These are phyloP conservation scores for Acromyrmex heyeri DNA, from an alignment of 1,140 invertebrate genomes.

Conservation along the genomic window DNA sequence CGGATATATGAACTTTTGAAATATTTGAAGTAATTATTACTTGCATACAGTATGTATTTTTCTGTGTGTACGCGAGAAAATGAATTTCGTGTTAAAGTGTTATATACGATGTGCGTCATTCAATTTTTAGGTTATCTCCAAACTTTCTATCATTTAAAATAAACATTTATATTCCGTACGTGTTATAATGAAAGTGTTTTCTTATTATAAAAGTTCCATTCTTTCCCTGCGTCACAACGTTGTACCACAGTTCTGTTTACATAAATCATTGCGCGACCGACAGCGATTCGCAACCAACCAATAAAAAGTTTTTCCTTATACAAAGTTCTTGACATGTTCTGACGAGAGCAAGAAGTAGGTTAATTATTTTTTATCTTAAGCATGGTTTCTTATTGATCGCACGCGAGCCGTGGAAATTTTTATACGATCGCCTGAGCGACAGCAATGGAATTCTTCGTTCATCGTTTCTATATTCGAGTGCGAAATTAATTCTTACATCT, in stretches of 20 bases:
- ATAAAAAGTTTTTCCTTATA: background rate
- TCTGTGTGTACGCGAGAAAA: background rate
- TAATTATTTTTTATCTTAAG: conserved; percentile 45
- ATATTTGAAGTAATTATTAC: too few species aligned
- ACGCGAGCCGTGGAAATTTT: background rate
- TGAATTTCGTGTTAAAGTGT: background rate
- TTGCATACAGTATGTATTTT: too few species aligned
- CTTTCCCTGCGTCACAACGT: background rate
- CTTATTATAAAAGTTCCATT: background rate
- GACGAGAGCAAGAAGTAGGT: background rate
- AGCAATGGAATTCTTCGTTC: background rate
- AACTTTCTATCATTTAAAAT: background rate
- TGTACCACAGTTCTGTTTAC: background rate
- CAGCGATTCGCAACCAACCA: background rate
- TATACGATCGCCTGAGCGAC: background rate
- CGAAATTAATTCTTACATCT: conserved; percentile 17
- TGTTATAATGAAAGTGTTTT: background rate
- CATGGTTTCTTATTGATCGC: conserved; percentile 13
- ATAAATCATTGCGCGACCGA: conserved; percentile 14
- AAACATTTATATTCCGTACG: background rate
- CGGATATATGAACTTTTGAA: too few species aligned
- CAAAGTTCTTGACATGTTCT: background rate
- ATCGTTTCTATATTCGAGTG: background rate
- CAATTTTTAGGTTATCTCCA: background rate
- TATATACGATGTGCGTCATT: background rate